phyloP scores from a whole-genome alignment of 2,797 vertebrate species.

The Amniataba percoides region DNA sequence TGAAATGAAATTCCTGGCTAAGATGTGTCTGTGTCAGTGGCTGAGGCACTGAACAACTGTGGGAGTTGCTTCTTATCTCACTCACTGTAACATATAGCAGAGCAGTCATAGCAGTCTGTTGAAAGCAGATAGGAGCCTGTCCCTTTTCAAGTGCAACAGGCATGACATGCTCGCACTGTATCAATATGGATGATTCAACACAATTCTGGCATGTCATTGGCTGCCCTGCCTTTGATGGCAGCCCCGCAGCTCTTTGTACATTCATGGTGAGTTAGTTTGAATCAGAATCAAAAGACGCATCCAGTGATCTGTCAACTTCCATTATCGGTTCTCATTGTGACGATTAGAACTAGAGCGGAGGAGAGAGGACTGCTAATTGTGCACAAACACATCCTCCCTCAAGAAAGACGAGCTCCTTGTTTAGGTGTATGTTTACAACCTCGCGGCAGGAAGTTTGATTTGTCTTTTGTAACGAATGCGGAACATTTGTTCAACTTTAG shows the following conservation, averaged over 20 bases:
- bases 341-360: slow-evolving; percentile 52
- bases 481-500: neutral
- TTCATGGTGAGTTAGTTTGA: slow-evolving; percentile 60
- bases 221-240: slow-evolving; percentile 59
- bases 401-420: slow-evolving; percentile 14
- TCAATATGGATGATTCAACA: slow-evolving; percentile 73
- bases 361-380: slow-evolving; percentile 40
- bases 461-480: neutral
- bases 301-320: slow-evolving; percentile 59
- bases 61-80: slow-evolving; percentile 64
- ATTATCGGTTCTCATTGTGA: slow-evolving; percentile 61
- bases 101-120: slow-evolving; percentile 62
- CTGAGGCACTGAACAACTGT: slow-evolving; percentile 45
- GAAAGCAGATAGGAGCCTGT: slow-evolving; percentile 68
- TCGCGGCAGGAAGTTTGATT: slow-evolving; percentile 1
- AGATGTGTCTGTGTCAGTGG: slow-evolving; percentile 32
- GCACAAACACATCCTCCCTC: slow-evolving; percentile 38
- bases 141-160: slow-evolving; percentile 67
- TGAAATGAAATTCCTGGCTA: slow-evolving; percentile 31
- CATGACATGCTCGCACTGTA: slow-evolving; percentile 58
- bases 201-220: slow-evolving; percentile 59
- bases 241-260: slow-evolving; percentile 42
- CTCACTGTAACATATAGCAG: slow-evolving; percentile 45
- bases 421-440: slow-evolving; percentile 6
- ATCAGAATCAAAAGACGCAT: slow-evolving; percentile 66